Base-by-base conservation (phyloP, 1,140 invertebrate species). In the Luehdorfia chinensis region DNA sequence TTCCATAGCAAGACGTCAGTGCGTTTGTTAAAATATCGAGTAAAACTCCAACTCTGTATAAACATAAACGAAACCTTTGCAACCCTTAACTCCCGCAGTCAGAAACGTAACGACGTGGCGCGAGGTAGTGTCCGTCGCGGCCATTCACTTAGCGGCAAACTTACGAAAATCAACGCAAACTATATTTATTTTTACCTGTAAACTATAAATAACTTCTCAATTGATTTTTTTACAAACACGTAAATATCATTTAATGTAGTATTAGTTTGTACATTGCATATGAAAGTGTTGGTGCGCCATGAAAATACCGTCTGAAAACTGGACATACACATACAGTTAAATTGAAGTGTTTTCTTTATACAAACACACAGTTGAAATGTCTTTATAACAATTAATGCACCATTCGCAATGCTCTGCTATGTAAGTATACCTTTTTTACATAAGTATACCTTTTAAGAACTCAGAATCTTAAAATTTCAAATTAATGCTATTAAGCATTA, bases 371-470 rank as follows among this genome's bases (percentile, higher is more conserved):
- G 34, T 37, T 37, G 48, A 53, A 66, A 64, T 66, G 68, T 64
- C 66, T 66, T 18, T 46, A 55, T 55, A 47, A 34, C 41, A 49
- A 51, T 69, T 65, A 67, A 65, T 61, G 59, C 46, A 51, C 37
- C 45, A 52, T 57, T 37, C 47, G 59, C 65, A 50, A 80, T 80
- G 76, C 76, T 80, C 47, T 80, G 76, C 52, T 80, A 80, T 80
- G 76, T 80, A 64, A 80, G 76, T 78, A 19, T 5, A 34, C 18
- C 28, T 14, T 33, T 18, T 23, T n/a, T n/a, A n/a, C n/a, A n/a
- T n/a, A n/a, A n/a, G n/a, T n/a, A n/a, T n/a, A n/a, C n/a, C n/a
- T n/a, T n/a, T n/a, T n/a, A n/a, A n/a, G n/a, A n/a, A n/a, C n/a
- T n/a, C n/a, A n/a, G n/a, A n/a, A n/a, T n/a, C n/a, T n/a, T n/a